Evolutionary conservation across 2,797 vertebrate species (phyloP).

Genomic region (Perodicticus potto): DNA sequence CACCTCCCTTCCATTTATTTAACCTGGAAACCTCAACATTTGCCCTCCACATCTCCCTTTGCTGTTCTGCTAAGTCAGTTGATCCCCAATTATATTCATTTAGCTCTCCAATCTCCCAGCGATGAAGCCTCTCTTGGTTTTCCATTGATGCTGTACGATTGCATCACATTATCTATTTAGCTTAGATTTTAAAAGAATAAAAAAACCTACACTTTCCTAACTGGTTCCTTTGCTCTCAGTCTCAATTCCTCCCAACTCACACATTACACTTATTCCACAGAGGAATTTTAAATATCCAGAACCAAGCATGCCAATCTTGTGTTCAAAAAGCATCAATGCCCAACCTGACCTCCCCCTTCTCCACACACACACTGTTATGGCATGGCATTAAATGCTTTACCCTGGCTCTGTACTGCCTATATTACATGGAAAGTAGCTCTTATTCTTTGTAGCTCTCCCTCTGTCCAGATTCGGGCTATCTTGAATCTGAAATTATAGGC

Average conservation of each 20-base stretch:
- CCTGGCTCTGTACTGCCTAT: background rate
- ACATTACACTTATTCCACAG: background rate
- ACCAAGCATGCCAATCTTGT: background rate
- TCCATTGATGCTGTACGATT: background rate
- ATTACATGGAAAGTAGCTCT: background rate
- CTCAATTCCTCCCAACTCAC: background rate
- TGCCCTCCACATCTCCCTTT: background rate
- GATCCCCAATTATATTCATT: background rate
- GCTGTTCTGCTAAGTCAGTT: background rate
- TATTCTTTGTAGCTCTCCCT: background rate
- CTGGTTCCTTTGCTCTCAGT: background rate
- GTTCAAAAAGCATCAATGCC: background rate
- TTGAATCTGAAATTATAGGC: background rate
- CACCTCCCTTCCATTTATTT: background rate
- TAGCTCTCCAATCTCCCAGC: background rate
- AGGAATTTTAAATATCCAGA: background rate
- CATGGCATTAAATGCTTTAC: fast-evolving
- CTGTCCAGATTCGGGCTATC: background rate
- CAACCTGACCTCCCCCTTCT: no score
- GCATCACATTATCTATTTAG: background rate
- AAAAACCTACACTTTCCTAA: background rate
- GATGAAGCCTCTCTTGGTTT: background rate
- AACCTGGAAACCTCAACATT: background rate
- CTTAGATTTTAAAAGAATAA: background rate
- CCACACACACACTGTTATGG: no score